phyloP scores from a whole-genome alignment of 2,113 vertebrate genomes.

The Papio anubis region DNA sequence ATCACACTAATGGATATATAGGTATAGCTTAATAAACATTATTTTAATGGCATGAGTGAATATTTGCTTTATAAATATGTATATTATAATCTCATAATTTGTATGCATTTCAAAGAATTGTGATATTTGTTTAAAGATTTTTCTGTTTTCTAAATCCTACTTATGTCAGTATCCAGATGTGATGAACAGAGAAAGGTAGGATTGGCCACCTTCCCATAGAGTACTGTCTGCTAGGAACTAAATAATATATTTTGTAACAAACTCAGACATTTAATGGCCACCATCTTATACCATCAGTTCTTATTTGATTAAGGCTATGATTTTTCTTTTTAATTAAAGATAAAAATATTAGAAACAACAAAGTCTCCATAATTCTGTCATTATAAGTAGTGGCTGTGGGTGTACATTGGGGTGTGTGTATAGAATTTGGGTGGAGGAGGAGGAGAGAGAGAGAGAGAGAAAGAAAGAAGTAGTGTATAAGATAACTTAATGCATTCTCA shows the following conservation, averaged over 20 bases:
- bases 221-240: not conserved
- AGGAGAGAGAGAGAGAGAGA: too few relatives aligned
- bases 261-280: not conserved
- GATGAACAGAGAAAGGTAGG: not conserved
- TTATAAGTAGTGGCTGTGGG: not conserved
- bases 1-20: not conserved
- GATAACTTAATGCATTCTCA: not conserved
- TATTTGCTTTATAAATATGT: not conserved
- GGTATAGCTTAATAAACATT: not conserved
- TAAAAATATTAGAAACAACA: not conserved
- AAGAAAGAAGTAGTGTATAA: not conserved
- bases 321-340: not conserved
- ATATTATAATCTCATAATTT: not conserved
- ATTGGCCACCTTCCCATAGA: not conserved
- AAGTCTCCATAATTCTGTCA: not conserved
- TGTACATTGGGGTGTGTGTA: not conserved
- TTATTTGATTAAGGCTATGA: not conserved
- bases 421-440: not conserved
- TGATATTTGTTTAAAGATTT: not conserved
- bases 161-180: not conserved
- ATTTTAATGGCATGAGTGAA: not conserved
- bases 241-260: not conserved
- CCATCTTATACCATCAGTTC: not conserved
- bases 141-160: conserved; percentile 5
- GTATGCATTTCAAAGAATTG: not conserved